Percentiles rank a stretch among this genome's conserved stretches.
phyloP scores from a whole-genome alignment of 2,797 vertebrate genomes.

The Scolopax bukidnonensis region DNA sequence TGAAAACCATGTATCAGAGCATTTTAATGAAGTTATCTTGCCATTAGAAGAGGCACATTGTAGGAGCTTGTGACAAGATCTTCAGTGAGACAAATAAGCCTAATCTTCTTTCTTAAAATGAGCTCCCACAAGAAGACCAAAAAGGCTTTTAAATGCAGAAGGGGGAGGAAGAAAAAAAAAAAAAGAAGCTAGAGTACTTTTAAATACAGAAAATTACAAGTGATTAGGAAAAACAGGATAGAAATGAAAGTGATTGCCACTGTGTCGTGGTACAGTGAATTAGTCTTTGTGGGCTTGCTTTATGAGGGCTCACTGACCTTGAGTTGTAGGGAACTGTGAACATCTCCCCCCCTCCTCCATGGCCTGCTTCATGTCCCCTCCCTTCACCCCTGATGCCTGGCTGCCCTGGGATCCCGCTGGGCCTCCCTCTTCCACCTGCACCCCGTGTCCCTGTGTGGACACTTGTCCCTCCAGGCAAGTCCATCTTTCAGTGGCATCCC shows the following conservation, averaged over 20 bases:
- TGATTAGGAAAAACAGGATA: neutral
- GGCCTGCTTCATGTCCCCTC: neutral
- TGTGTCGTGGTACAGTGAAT: neutral
- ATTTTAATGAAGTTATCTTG: neutral
- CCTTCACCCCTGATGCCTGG: accelerated
- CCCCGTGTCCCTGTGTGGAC: accelerated
- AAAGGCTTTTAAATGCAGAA: neutral
- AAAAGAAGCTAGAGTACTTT: neutral
- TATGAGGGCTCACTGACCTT: neutral
- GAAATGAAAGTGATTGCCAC: neutral
- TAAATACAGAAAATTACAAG: neutral
- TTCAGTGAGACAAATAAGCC: neutral
- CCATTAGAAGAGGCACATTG: neutral
- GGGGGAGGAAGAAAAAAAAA: too few species aligned
- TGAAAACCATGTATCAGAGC: neutral
- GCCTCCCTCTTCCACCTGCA: accelerated
- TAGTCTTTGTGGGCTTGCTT: neutral
- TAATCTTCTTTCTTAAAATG: neutral
- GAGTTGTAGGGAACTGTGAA: neutral
- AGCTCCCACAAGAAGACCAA: neutral
- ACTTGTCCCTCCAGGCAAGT: accelerated
- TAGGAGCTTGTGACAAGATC: neutral
- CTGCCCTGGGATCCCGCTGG: neutral
- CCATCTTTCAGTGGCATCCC: neutral
- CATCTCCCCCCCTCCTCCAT: accelerated